Evolutionary conservation across 2,113 vertebrate species (phyloP).

Genomic region (Alosa alosa): DNA sequence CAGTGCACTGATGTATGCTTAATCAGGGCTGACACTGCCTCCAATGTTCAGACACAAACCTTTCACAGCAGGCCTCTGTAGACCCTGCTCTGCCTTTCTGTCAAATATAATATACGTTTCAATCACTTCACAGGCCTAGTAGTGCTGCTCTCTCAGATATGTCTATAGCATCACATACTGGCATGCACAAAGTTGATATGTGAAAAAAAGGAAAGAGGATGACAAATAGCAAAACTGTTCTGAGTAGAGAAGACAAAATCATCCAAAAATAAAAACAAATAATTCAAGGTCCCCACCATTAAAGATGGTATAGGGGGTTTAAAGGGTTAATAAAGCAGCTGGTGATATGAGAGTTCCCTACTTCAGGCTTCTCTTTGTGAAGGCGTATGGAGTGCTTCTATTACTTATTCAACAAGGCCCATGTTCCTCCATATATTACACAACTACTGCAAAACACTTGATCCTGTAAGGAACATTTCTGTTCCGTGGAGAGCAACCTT

Average conservation of each 20-base stretch:
- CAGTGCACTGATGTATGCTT: conserved; percentile 21
- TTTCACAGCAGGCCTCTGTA: conserved; percentile 27
- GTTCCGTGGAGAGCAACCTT: conserved; percentile 16
- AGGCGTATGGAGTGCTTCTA: conserved; percentile 43
- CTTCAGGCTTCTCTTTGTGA: conserved; percentile 50
- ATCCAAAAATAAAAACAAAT: no score
- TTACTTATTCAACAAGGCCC: conserved; percentile 63
- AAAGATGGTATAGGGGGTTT: neutral
- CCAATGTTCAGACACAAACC: conserved; percentile 34
- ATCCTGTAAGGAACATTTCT: conserved; percentile 41
- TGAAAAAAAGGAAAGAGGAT: neutral
- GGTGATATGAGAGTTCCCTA: conserved; percentile 42
- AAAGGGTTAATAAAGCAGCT: neutral
- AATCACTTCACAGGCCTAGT: conserved; percentile 13
- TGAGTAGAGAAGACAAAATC: no score
- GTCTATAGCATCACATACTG: neutral
- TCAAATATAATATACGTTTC: conserved; percentile 35
- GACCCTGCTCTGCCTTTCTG: conserved; percentile 22
- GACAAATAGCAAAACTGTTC: neutral
- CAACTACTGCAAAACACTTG: conserved; percentile 51
- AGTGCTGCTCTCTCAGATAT: neutral
- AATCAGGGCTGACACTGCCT: conserved; percentile 25
- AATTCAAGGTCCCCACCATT: no score
- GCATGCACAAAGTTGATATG: neutral
- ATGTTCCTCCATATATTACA: conserved; percentile 51